phyloP scores from a whole-genome alignment of 1,140 invertebrate genomes.

The Atta texana region DNA sequence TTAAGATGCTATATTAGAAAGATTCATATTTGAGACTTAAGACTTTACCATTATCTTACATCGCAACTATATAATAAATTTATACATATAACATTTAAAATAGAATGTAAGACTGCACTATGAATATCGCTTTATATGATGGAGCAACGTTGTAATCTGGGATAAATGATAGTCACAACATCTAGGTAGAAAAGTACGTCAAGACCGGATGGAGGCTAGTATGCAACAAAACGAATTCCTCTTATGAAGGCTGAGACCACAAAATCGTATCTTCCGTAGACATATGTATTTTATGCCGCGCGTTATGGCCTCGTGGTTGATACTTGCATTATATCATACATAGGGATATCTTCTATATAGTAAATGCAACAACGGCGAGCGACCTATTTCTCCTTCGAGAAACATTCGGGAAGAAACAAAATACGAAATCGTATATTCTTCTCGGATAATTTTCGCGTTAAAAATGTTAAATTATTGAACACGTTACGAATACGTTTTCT shows the following conservation, averaged over 20 bases:
- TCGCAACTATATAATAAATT: background rate
- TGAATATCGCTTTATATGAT: constrained; percentile 10
- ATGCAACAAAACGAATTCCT: constrained; percentile 57
- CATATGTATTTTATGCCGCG: constrained; percentile 71
- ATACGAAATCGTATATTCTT: constrained; percentile 26
- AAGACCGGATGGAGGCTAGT: constrained; percentile 24
- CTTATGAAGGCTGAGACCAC: constrained; percentile 47
- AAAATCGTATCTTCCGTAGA: constrained; percentile 70
- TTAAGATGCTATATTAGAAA: background rate
- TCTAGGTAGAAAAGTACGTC: constrained; percentile 23
- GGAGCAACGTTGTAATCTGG: constrained; percentile 27
- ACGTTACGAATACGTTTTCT: background rate
- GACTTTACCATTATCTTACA: background rate
- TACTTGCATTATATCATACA: constrained; percentile 68
- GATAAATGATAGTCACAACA: constrained; percentile 36
- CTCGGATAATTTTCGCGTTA: constrained; percentile 32
- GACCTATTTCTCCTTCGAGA: constrained; percentile 62
- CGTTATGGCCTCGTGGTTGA: constrained; percentile 66
- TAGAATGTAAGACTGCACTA: background rate
- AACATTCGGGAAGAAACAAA: constrained; percentile 58
- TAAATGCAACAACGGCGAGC: constrained; percentile 50
- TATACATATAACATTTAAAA: background rate
- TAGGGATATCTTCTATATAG: constrained; percentile 48
- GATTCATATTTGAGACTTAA: constrained; percentile 19
- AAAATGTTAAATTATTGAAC: constrained; percentile 20